A percentile compares a stretch with the other conserved stretches of the same genome.
These are phyloP conservation scores for Laterallus jamaicensis DNA, from an alignment of 2,113 vertebrate species.

Conservation along the genomic window DNA sequence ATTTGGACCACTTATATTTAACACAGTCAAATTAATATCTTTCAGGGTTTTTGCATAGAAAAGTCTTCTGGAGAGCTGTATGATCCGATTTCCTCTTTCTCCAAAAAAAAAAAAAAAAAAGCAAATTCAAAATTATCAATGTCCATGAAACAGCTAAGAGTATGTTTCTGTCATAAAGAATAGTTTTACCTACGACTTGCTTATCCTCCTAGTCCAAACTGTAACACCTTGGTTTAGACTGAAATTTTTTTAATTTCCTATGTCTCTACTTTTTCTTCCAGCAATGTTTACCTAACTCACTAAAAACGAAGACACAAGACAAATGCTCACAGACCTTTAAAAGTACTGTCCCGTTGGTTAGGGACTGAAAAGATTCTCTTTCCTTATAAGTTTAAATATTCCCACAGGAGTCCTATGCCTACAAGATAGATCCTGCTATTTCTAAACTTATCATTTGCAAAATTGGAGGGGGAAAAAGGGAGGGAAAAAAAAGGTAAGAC, in stretches of 20 bases:
- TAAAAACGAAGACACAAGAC: not conserved
- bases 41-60: not conserved
- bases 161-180: not conserved
- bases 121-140: not conserved
- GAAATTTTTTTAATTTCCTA: not conserved
- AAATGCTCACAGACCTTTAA: not conserved
- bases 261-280: not conserved
- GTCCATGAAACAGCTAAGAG: not conserved
- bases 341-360: not conserved
- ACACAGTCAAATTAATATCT: not conserved
- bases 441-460: conserved; percentile 49
- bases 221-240: not conserved
- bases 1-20: not conserved
- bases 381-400: not conserved
- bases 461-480: not conserved
- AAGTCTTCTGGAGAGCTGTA: not conserved
- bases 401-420: not conserved
- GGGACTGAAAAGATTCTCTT: not conserved
- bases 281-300: not conserved
- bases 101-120: not conserved
- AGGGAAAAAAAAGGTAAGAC: not conserved
- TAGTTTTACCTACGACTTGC: not conserved
- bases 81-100: not conserved
- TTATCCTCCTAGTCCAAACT: not conserved
- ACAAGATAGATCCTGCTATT: not conserved